phyloP scores from a whole-genome alignment of 2,113 vertebrate species.

The Setophaga petechia region DNA sequence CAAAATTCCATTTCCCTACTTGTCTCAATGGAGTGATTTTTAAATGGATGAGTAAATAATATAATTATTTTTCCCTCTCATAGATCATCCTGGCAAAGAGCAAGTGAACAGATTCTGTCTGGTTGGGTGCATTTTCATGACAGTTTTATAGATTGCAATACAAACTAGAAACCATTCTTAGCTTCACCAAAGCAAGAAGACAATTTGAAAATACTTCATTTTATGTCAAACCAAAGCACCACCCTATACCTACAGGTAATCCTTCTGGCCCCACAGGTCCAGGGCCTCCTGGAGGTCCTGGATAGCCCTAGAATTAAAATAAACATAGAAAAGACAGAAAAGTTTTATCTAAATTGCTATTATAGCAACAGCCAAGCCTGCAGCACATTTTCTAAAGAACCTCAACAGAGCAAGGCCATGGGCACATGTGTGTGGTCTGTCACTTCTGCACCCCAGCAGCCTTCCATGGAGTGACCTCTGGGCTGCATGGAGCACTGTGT shows the following conservation, averaged over 20 bases:
- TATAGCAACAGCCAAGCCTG: neutral
- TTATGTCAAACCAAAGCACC: neutral
- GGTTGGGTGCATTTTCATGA: neutral
- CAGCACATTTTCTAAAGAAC: neutral
- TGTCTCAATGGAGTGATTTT: neutral
- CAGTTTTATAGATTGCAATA: neutral
- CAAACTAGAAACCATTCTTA: neutral
- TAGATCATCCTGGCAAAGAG: neutral
- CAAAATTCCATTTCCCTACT: neutral
- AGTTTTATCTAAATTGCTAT: neutral
- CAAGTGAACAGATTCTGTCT: neutral
- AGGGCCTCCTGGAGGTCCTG: conserved; percentile 85
- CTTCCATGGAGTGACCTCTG: no score
- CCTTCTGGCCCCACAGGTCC: conserved; percentile 88
- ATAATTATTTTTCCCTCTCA: neutral
- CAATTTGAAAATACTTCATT: neutral
- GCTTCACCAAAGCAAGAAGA: neutral
- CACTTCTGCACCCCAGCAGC: neutral
- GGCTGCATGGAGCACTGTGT: neutral
- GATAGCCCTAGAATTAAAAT: conserved; percentile 85
- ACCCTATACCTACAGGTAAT: conserved; percentile 82
- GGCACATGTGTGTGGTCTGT: accelerated
- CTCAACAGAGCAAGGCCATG: neutral
- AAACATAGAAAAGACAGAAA: conserved; percentile 1
- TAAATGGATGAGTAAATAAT: neutral